A percentile compares a stretch with the other conserved stretches of the same genome.
phyloP scores from a whole-genome alignment of 1,140 invertebrate genomes.

The Amyelois transitella region DNA sequence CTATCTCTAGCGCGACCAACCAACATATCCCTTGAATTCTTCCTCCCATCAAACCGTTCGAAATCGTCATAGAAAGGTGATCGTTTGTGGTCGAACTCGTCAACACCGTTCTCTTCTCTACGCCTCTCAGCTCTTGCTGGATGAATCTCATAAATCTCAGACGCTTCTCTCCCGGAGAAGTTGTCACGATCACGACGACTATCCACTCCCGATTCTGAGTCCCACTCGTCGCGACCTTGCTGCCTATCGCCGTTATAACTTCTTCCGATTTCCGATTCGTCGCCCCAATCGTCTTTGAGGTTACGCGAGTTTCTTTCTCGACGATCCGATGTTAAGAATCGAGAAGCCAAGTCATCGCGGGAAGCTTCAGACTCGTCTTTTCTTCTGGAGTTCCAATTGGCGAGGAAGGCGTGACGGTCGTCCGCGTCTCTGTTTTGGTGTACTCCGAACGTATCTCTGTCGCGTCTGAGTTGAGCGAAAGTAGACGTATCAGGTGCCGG shows the following conservation, averaged over 20 bases:
- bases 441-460: constrained; percentile 80
- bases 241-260: constrained; percentile 55
- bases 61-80: constrained; percentile 58
- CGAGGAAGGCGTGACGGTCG: constrained; percentile 77
- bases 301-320: constrained; percentile 29
- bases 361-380: constrained; percentile 68
- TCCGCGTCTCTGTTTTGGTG: constrained; percentile 76
- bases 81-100: constrained; percentile 51
- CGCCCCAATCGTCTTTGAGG: constrained; percentile 63
- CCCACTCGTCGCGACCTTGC: constrained; percentile 71
- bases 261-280: constrained; percentile 59
- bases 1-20: constrained; percentile 63
- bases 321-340: constrained; percentile 57
- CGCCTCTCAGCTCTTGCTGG: constrained; percentile 50
- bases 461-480: constrained; percentile 83
- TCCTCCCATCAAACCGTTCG: constrained; percentile 64
- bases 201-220: constrained; percentile 74
- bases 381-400: constrained; percentile 79
- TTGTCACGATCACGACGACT: constrained; percentile 41
- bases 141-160: constrained; percentile 69
- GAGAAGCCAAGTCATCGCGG: constrained; percentile 57
- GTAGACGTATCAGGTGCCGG: constrained; percentile 69
- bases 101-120: constrained; percentile 50
- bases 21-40: constrained; percentile 69
- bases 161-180: constrained; percentile 59